Base-by-base conservation (phyloP, 1,140 invertebrate genomes). In the Lepidurus apus region DNA sequence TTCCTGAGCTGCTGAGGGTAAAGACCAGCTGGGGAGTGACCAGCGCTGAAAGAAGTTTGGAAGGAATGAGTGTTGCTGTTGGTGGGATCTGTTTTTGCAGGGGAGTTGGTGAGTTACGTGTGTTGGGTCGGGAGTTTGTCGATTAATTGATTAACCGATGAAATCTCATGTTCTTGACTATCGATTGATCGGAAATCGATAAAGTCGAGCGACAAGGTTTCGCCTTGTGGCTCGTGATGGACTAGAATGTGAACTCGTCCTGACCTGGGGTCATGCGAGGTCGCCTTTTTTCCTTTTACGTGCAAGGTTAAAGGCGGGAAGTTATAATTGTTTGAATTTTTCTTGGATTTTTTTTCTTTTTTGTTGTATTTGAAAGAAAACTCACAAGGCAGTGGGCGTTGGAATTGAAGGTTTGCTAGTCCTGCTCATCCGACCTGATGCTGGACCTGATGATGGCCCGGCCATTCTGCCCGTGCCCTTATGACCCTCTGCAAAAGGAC, bases 171-270 rank as follows among this genome's bases (percentile, higher is more conserved):
- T 65, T 65, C 21, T 21, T 65, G 17, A 65, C 53, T 65, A 65
- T 65, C 53, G 53, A 65, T 65, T 65, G 53, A 65, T 65, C 53
- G 53, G 53, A 65, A 65, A 65, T 65, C 53, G 53, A 65, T 65
- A 65, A 13, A 65, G 53, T 13, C 21, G 53, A 65, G n/a, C n/a
- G 53, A 65, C 53, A 65, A 65, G 21, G 53, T 7, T 65, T 65
- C 53, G 53, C 53, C 53, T 65, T 21, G 21, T n/a, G 53, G 34
- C 34, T 65, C 21, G 21, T 21, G 53, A 65, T n/a, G 9, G 13
- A 65, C 9, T 65, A n/a, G 53, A 21, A 13, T 65, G 7, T 17
- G 53, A 21, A n/a, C 17, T 13, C 9, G 7, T 21, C 9, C 53
- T 65, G 17, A 65, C 1, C 53, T 21, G 21, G 53, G 53, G 53